Percentiles rank a stretch among this genome's conserved stretches.
Evolutionary conservation across 2,113 vertebrate species (phyloP).

Genomic region (Lates calcarifer): DNA sequence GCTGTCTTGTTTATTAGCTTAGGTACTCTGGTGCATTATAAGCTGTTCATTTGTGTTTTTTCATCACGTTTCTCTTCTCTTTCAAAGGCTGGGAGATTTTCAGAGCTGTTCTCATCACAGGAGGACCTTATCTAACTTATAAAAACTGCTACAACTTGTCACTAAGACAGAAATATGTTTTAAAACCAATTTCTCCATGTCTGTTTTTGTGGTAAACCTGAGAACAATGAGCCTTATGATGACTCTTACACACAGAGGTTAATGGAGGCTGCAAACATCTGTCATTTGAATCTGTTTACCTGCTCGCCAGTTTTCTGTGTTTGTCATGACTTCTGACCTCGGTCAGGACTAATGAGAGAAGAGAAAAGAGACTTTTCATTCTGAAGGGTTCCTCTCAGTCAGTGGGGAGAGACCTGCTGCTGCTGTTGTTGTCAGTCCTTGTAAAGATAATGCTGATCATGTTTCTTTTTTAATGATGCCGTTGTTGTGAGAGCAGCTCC

Average conservation of each 20-base stretch:
- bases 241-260: too few species aligned
- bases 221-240: not conserved
- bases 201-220: not conserved
- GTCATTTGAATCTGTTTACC: not conserved
- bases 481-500: constrained; percentile 28
- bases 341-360: not conserved
- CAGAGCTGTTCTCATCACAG: too few species aligned
- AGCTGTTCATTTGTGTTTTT: too few species aligned
- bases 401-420: constrained; percentile 28
- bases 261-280: not conserved
- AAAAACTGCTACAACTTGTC: too few species aligned
- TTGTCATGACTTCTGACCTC: constrained; percentile 12
- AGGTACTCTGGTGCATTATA: too few species aligned
- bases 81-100: too few species aligned
- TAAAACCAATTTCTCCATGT: too few species aligned
- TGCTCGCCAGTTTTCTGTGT: not conserved
- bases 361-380: constrained; percentile 31
- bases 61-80: too few species aligned
- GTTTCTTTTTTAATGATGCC: constrained; percentile 41
- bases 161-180: too few species aligned
- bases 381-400: constrained; percentile 39
- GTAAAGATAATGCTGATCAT: constrained; percentile 35
- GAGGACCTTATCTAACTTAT: too few species aligned
- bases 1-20: too few species aligned
- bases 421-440: constrained; percentile 8